These are phyloP conservation scores for Hypomecis punctinalis DNA, from an alignment of 2,888 invertebrate genomes.

Conservation along the genomic window DNA sequence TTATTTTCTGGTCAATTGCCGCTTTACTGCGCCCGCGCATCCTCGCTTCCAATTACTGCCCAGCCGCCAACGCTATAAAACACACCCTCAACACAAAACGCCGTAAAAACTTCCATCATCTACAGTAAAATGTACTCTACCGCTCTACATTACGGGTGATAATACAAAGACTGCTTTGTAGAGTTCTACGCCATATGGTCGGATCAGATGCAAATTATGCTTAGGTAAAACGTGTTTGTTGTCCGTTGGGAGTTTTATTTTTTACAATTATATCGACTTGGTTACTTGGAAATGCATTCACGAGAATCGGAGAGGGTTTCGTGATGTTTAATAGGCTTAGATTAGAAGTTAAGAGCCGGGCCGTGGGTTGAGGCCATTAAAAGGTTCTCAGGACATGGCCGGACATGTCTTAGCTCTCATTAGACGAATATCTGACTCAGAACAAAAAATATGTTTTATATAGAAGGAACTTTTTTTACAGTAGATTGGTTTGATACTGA, in stretches of 20 bases:
- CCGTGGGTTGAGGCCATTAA: slow-evolving; percentile 69
- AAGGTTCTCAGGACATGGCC: slow-evolving; percentile 67
- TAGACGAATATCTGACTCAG: slow-evolving; percentile 50
- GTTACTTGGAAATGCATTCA: slow-evolving; percentile 84
- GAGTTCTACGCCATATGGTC: slow-evolving; percentile 39
- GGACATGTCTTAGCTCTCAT: slow-evolving; percentile 63
- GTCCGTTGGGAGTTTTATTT: slow-evolving; percentile 81
- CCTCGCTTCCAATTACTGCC: slow-evolving; percentile 82
- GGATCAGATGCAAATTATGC: slow-evolving; percentile 78
- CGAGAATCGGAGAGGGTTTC: slow-evolving; percentile 77
- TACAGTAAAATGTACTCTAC: slow-evolving; percentile 45
- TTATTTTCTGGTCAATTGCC: slow-evolving; percentile 85
- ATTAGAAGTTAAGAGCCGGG: slow-evolving; percentile 82
- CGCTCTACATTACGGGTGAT: slow-evolving; percentile 3
- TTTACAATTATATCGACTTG: slow-evolving; percentile 82
- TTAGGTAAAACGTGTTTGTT: slow-evolving; percentile 83
- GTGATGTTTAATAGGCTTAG: slow-evolving; percentile 82
- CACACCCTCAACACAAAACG: slow-evolving; percentile 45
- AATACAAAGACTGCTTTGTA: slow-evolving; percentile 24
- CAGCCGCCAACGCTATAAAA: slow-evolving; percentile 83
- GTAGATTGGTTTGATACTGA: background rate
- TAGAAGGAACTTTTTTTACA: slow-evolving; percentile 9
- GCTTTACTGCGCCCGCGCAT: slow-evolving; percentile 83
- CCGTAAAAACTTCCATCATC: slow-evolving; percentile 42
- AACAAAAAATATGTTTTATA: slow-evolving; percentile 46